Evolutionary conservation across 2,113 vertebrate genomes (phyloP), one percentile per base, ranked within the genome.

Genomic region (Nanorana parkeri): DNA sequence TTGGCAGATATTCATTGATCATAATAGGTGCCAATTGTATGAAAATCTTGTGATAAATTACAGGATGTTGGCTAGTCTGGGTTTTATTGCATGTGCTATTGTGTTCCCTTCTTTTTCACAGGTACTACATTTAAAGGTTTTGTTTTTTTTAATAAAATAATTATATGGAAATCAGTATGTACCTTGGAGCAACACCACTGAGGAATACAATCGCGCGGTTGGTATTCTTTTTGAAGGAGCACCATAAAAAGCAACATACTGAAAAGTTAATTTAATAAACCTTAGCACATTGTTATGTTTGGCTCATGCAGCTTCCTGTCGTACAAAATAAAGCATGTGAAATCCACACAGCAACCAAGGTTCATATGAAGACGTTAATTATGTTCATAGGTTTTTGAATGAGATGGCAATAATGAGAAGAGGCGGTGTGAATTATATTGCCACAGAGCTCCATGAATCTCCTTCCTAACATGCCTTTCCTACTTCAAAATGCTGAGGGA

Each of bases 361-460:
- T 17, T 26, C n/a, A 47, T 20, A 6, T 64, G 41, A 19, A 36
- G 36, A 51, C 20, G 24, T 20, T 77, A 52, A 66, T 77, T 77
- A 52, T 66, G 24, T 21, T 36, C 17, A 32, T 36, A n/a, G 10
- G 6, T 56, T 29, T 68, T 20, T 20, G 19, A 66, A 66, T 54
- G 47, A 24, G 15, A 77, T 64, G 21, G 47, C 61, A 68, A 68
- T 79, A 79, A 69, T 24, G 60, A 47, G 32, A 23, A 68, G 16
- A 56, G 20, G 41, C 51, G 20, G 29, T 21, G 16, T 68, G 64
- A 78, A 15, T 56, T 66, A 55, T 41, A 41, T 28, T 73, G 55
- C 71, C 52, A 47, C 21, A 56, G 47, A 66, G 66, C 54, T 51
- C 32, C 58, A 68, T 60, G 51, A 67, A 66, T 79, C 77, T 68